These are phyloP conservation scores for Plectus sambesii DNA, from an alignment of 1,140 invertebrate genomes.

Conservation along the genomic window DNA sequence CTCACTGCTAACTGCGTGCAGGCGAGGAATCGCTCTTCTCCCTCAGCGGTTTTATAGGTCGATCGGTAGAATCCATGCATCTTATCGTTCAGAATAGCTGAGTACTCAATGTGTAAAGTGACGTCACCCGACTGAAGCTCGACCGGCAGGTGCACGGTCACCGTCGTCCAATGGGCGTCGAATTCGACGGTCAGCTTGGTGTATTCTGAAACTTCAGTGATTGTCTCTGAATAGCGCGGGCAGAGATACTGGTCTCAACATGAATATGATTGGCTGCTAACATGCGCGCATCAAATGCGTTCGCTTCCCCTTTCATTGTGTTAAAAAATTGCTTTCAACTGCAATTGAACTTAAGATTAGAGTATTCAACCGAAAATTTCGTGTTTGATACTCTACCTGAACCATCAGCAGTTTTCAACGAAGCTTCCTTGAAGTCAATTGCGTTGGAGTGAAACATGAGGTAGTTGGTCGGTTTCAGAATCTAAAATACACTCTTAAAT, in stretches of 20 bases:
- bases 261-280: too few species aligned
- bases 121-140: constrained; percentile 31
- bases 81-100: constrained; percentile 49
- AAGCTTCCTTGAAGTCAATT: constrained; percentile 13
- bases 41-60: constrained; percentile 47
- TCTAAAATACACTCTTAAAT: too few species aligned
- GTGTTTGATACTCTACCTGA: too few species aligned
- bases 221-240: too few species aligned
- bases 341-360: too few species aligned
- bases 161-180: constrained; percentile 17
- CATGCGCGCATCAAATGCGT: too few species aligned
- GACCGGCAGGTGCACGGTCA: constrained; percentile 21
- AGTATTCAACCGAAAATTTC: too few species aligned
- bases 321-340: too few species aligned
- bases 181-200: constrained; percentile 13
- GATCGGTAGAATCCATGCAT: constrained; percentile 51
- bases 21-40: constrained; percentile 47
- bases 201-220: too few species aligned
- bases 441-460: constrained; percentile 26
- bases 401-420: constrained; percentile 13
- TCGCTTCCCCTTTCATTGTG: too few species aligned
- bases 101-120: constrained; percentile 43
- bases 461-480: constrained; percentile 17
- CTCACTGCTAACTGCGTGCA: constrained; percentile 51
- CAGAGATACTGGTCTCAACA: too few species aligned